A percentile compares a stretch with the other conserved stretches of the same genome.
Evolutionary conservation across 1,140 invertebrate genomes (phyloP).

Genomic region (Pseudoatta argentina): DNA sequence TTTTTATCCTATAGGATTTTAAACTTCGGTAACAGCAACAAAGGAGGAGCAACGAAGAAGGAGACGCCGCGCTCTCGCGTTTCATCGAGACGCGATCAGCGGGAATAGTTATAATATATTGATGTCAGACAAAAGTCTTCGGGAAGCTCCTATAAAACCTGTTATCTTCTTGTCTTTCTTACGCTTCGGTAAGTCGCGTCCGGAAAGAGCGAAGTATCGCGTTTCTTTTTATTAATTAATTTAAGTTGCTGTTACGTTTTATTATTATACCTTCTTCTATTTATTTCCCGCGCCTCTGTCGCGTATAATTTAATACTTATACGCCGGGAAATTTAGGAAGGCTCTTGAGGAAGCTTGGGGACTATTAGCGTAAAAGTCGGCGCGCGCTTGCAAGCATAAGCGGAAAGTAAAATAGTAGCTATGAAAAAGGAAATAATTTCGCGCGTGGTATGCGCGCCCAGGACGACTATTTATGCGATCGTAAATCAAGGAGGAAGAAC

Average conservation of each 20-base stretch:
- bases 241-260: not conserved
- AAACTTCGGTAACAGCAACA: not conserved
- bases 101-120: not conserved
- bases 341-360: slow-evolving; percentile 24
- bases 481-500: slow-evolving; percentile 15
- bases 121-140: not conserved
- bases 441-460: not conserved
- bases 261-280: not conserved
- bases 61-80: not conserved
- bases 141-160: not conserved
- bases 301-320: not conserved
- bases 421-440: slow-evolving; percentile 5
- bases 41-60: not conserved
- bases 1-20: not conserved
- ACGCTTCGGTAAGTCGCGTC: not conserved
- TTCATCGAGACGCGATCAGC: slow-evolving; percentile 4
- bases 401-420: slow-evolving; percentile 26
- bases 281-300: not conserved
- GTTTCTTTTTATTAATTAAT: not conserved
- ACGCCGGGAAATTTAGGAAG: slow-evolving; percentile 24
- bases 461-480: not conserved
- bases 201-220: not conserved
- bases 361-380: slow-evolving; percentile 57
- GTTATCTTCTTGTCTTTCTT: not conserved
- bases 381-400: slow-evolving; percentile 7